Percentiles rank a stretch among this genome's conserved stretches.
These are phyloP conservation scores for Saxidomus purpurata DNA, from an alignment of 1,140 invertebrate genomes.

Conservation along the genomic window DNA sequence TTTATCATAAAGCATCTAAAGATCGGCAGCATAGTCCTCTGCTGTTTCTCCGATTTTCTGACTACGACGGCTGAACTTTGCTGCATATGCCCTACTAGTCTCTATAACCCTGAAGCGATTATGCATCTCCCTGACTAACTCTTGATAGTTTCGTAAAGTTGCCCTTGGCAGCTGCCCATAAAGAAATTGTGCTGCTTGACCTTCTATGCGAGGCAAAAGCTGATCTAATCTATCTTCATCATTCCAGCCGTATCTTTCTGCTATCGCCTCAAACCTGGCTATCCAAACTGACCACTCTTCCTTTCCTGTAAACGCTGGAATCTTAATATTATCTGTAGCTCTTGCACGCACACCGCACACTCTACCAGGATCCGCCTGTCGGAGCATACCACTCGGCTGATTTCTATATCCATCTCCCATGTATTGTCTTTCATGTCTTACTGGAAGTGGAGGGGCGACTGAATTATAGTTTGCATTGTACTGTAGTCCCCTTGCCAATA, in stretches of 20 bases:
- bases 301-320: slow-evolving; percentile 4
- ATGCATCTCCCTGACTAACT: neutral
- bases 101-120: slow-evolving; percentile 49
- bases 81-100: slow-evolving; percentile 13
- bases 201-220: slow-evolving; percentile 17
- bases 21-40: slow-evolving; percentile 21
- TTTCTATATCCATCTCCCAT: neutral
- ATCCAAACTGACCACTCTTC: slow-evolving; percentile 51
- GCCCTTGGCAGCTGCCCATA: neutral
- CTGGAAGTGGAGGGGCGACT: no score
- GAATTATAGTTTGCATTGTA: no score
- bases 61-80: neutral
- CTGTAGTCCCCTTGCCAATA: no score
- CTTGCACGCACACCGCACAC: neutral
- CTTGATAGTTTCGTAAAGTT: neutral
- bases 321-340: neutral
- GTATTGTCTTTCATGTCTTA: neutral
- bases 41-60: slow-evolving; percentile 6
- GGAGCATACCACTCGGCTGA: neutral
- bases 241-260: neutral
- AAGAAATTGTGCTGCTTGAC: slow-evolving; percentile 7
- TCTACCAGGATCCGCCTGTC: neutral
- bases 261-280: slow-evolving; percentile 35
- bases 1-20: slow-evolving; percentile 27
- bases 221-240: slow-evolving; percentile 5